Evolutionary conservation across 2,888 invertebrate species (phyloP).

Genomic region (Napeogenes sylphis): DNA sequence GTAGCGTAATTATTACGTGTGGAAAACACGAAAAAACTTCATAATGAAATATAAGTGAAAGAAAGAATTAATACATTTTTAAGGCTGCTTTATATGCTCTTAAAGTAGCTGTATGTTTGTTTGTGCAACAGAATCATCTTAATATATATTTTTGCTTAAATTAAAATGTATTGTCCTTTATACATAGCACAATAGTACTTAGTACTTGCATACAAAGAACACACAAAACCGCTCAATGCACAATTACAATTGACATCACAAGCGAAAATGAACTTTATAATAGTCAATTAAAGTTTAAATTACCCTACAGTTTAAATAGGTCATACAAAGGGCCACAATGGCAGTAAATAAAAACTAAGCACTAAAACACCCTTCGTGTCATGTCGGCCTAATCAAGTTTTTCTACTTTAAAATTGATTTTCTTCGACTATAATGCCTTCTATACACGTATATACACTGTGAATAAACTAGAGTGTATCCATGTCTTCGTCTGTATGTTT

Average conservation of each 20-base stretch:
- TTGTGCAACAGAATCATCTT: no score
- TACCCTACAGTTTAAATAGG: constrained; percentile 17
- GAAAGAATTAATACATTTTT: no score
- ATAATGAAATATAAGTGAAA: no score
- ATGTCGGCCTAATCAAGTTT: constrained; percentile 33
- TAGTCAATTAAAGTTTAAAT: background rate
- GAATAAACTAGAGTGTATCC: background rate
- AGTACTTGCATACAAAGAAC: no score
- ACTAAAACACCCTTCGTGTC: constrained; percentile 32
- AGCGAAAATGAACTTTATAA: background rate
- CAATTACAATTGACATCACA: background rate
- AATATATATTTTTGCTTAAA: no score
- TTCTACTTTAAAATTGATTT: constrained; percentile 31
- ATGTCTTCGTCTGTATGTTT: no score
- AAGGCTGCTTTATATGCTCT: no score
- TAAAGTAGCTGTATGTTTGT: no score
- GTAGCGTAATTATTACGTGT: no score
- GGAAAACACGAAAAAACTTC: no score
- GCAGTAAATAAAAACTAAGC: constrained; percentile 31
- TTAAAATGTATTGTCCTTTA: no score
- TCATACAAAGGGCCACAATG: constrained; percentile 26
- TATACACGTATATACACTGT: constrained; percentile 22
- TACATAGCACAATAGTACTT: no score
- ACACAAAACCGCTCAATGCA: constrained; percentile 1
- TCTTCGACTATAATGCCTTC: constrained; percentile 25